Evolutionary conservation across 2,113 vertebrate species (phyloP), one percentile per base, ranked within the genome.

Genomic region (Tetraodon nigroviridis): DNA sequence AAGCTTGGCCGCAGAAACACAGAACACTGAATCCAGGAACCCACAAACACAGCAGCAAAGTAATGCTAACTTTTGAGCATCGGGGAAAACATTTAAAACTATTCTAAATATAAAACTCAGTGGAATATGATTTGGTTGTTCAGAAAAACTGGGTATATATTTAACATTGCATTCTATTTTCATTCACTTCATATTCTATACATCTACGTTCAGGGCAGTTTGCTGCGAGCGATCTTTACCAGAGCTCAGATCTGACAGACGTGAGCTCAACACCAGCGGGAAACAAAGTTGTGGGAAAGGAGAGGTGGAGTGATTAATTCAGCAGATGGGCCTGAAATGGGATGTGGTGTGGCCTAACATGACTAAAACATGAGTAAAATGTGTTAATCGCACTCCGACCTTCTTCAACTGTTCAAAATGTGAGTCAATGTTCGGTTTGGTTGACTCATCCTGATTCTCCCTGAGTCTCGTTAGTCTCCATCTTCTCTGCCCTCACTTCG

Each of bases 341-440:
- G 16, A n/a, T 40, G 22, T 54, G 66, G 67, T 62, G 63, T 69
- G 60, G 61, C 64, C 52, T 37, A 61, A 70, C 50, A 69, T 76
- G 44, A 79, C n/a, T 62, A 67, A 78, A 77, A 79, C 71, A 74
- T 71, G 72, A 75, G 58, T 71, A 61, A 68, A 51, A 77, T 78
- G 69, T 70, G 67, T 67, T 78, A 71, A 80, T 78, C 78, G 73
- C 63, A 51, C 53, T 17, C 48, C 55, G 72, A 71, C 66, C 70
- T 64, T 67, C 60, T 64, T 75, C 37, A 74, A 73, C 67, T 61
- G 15, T 59, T 70, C 32, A 57, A 78, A 71, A 57, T 66, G 61
- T 20, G 19, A 50, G 11, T 64, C 7, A 5, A 52, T 59, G 45
- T 51, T 76, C 64, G 58, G 54, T 59, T 57, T 16, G 40, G 61